Evolutionary conservation across 2,113 vertebrate genomes (phyloP).

Genomic region (Caretta caretta): DNA sequence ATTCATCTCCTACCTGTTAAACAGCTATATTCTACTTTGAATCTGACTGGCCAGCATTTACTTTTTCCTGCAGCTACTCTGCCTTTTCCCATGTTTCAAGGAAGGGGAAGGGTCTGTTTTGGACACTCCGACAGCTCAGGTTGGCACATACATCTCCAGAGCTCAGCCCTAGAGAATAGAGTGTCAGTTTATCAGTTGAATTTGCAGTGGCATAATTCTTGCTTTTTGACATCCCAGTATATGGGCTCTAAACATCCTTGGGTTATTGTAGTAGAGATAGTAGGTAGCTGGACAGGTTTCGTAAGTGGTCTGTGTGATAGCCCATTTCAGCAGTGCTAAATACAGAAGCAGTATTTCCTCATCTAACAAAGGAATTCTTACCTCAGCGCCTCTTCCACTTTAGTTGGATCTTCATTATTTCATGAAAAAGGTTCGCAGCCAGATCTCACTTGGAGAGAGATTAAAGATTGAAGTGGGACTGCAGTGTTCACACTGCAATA

Average conservation of each 20-base stretch:
- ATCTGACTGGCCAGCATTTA: rapidly evolving
- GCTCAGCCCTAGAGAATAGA: background rate
- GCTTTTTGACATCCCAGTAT: rapidly evolving
- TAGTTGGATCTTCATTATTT: too few relatives aligned
- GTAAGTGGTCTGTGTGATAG: background rate
- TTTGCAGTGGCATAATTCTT: background rate
- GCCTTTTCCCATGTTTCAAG: too few relatives aligned
- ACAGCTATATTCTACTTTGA: rapidly evolving
- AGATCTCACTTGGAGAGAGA: background rate
- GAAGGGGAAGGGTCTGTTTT: background rate
- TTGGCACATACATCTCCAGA: background rate
- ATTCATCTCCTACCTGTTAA: background rate
- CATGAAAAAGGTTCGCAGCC: background rate
- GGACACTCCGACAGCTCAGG: rapidly evolving
- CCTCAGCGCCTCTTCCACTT: background rate
- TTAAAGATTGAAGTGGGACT: background rate
- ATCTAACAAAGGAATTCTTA: background rate
- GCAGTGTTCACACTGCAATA: too few relatives aligned
- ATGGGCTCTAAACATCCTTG: rapidly evolving
- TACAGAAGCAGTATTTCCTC: background rate
- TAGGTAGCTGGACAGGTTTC: background rate
- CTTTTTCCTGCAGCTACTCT: rapidly evolving
- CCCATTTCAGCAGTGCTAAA: background rate
- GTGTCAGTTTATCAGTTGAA: background rate
- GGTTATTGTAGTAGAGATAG: background rate